A percentile compares a stretch with the other conserved stretches of the same genome.
Conservation (phyloP, 1,140 invertebrate genomes). For the Philopotamus ludificatus region DNA sequence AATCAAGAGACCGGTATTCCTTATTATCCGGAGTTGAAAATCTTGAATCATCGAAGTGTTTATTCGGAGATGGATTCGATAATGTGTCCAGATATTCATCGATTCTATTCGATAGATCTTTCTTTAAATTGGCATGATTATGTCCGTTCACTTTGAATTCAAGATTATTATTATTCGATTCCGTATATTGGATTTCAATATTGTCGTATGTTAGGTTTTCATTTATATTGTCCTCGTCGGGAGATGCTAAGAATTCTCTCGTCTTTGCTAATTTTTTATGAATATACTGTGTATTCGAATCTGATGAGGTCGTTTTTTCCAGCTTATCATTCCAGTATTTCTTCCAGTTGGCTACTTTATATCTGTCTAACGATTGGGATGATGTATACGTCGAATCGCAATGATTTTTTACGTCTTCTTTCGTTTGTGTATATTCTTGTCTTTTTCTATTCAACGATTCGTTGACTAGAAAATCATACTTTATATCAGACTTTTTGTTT, state of each 20-base stretch:
- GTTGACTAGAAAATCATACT: no score
- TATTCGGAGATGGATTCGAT: constrained; percentile 28
- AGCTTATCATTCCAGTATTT: constrained; percentile 49
- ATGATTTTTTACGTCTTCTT: no score
- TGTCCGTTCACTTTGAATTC: constrained; percentile 2
- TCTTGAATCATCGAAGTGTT: constrained; percentile 25
- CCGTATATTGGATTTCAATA: no score
- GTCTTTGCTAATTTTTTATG: constrained; percentile 4
- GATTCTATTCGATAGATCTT: constrained; percentile 35
- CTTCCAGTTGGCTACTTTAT: constrained; percentile 51
- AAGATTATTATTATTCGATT: background rate
- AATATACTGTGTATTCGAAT: constrained; percentile 9
- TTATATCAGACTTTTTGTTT: no score
- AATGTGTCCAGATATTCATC: constrained; percentile 28
- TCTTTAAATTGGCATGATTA: constrained; percentile 24
- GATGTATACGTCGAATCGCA: no score
- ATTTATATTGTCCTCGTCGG: background rate
- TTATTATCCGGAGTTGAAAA: constrained; percentile 34
- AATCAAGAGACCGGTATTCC: background rate
- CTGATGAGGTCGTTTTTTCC: constrained; percentile 34
- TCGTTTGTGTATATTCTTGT: constrained; percentile 51
- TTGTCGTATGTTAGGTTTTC: background rate
- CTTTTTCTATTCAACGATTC: constrained; percentile 53
- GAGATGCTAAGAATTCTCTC: constrained; percentile 13
- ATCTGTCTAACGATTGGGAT: constrained; percentile 34